Conservation (phyloP, 1,140 invertebrate species). For the Panulirus ornatus region DNA sequence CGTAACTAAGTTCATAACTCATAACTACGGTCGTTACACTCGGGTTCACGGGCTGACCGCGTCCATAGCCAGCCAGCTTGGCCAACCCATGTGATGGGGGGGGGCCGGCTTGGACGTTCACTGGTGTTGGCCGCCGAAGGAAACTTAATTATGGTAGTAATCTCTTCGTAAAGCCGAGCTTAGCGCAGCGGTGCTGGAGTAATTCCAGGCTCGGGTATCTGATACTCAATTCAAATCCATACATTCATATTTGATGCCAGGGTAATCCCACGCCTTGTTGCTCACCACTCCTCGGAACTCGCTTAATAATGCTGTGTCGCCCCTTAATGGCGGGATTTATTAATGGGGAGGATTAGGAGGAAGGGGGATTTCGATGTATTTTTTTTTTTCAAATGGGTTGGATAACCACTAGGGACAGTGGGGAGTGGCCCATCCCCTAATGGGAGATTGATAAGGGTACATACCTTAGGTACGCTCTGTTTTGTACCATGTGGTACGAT, state of each 20-base stretch:
- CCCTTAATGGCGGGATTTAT: neutral
- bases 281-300: neutral
- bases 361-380: no score
- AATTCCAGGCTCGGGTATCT: conserved; percentile 51
- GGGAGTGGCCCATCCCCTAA: neutral
- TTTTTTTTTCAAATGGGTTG: no score
- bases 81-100: neutral
- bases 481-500: no score
- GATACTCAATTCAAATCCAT: conserved; percentile 43
- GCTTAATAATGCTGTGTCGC: neutral
- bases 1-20: no score
- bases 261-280: conserved; percentile 22
- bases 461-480: no score
- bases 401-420: neutral
- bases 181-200: conserved; percentile 5
- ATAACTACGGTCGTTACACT: no score
- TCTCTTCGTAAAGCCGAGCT: conserved; percentile 12
- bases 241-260: conserved; percentile 54
- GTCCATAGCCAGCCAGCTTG: no score
- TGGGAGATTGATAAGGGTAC: neutral
- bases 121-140: neutral
- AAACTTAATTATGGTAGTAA: conserved; percentile 40
- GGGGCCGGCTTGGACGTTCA: conserved; percentile 1
- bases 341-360: neutral
- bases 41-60: neutral